These are phyloP conservation scores for Scaptomyza flava DNA, from an alignment of 2,888 invertebrate genomes.

Conservation along the genomic window DNA sequence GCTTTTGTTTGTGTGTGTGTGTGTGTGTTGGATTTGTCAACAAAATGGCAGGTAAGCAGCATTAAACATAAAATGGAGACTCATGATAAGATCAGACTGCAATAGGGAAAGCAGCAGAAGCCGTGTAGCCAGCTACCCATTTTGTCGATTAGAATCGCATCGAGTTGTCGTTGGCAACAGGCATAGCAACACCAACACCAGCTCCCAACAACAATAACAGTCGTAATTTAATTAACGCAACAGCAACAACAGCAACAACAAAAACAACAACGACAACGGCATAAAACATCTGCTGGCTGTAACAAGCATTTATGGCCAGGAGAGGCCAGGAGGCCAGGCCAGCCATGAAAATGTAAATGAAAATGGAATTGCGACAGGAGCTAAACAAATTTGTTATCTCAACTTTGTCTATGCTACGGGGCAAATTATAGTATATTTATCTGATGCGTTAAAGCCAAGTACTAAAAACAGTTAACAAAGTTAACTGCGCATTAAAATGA, in stretches of 20 bases:
- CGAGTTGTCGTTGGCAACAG: constrained; percentile 35
- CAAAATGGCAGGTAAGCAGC: constrained; percentile 54
- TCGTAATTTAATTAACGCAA: constrained; percentile 58
- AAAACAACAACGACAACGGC: too few relatives aligned
- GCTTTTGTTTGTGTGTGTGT: neutral
- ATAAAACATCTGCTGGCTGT: constrained; percentile 28
- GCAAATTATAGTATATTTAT: constrained; percentile 28
- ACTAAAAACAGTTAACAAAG: constrained; percentile 2
- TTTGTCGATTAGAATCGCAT: constrained; percentile 53
- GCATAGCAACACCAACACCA: constrained; percentile 30
- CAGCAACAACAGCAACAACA: constrained; percentile 8
- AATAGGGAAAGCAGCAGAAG: neutral
- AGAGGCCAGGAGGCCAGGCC: neutral
- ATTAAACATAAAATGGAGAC: constrained; percentile 53
- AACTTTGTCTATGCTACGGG: neutral
- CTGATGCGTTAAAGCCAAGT: constrained; percentile 25
- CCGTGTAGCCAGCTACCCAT: constrained; percentile 33
- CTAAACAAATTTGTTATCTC: constrained; percentile 37
- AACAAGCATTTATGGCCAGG: constrained; percentile 43
- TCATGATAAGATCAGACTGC: constrained; percentile 45
- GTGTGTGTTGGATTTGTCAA: constrained; percentile 30
- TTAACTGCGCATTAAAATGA: constrained; percentile 1
- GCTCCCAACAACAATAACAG: constrained; percentile 16
- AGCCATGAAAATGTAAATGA: constrained; percentile 47
- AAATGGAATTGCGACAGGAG: constrained; percentile 52